phyloP scores from a whole-genome alignment of 2,888 invertebrate genomes.

The Drosophila macrospina region DNA sequence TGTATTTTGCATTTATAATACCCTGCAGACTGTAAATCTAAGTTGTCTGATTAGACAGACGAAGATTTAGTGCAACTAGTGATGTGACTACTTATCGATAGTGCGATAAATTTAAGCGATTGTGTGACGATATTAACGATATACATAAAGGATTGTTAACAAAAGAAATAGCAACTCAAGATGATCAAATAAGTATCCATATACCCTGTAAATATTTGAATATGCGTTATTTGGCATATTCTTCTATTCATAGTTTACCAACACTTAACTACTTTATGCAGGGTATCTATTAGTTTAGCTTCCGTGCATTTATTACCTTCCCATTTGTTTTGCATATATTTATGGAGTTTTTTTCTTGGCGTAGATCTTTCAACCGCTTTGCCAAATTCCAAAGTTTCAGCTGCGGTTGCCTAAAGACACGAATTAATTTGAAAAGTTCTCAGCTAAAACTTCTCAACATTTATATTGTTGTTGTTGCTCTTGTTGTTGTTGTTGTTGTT shows the following conservation, averaged over 20 bases:
- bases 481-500: conserved; percentile 15
- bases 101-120: no score
- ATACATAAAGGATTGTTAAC: no score
- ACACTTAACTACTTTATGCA: no score
- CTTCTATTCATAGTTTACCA: no score
- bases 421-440: conserved; percentile 71
- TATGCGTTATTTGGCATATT: no score
- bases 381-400: conserved; percentile 54
- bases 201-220: no score
- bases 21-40: conserved; percentile 14
- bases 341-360: conserved; percentile 27
- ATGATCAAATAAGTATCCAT: no score
- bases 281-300: conserved; percentile 2
- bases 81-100: no score
- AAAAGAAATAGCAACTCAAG: no score
- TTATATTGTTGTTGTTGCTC: conserved; percentile 17
- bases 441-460: conserved; percentile 41
- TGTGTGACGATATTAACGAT: no score
- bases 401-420: conserved; percentile 59
- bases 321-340: conserved; percentile 50
- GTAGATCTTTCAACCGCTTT: conserved; percentile 32
- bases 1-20: conserved; percentile 10
- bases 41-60: no score
- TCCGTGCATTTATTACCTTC: background rate
- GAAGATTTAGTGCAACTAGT: no score